Percentiles rank a stretch among this genome's conserved stretches.
These are phyloP conservation scores for Protosalanx chinensis DNA, from an alignment of 2,797 vertebrate species.

Conservation along the genomic window DNA sequence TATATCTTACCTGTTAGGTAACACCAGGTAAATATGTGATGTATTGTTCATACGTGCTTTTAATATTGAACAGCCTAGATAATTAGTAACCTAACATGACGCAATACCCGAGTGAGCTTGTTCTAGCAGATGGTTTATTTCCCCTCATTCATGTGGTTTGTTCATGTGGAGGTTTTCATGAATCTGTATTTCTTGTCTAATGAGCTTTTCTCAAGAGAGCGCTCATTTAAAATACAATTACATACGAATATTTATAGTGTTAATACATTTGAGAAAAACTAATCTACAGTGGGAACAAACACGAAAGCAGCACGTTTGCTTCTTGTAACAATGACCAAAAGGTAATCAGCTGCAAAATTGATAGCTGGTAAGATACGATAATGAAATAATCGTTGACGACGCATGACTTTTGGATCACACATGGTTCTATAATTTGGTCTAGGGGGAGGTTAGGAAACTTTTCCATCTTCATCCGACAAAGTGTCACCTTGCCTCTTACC, in stretches of 20 bases:
- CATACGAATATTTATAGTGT: too few species aligned
- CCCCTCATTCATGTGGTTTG: not conserved
- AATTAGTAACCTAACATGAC: constrained; percentile 2
- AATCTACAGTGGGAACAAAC: too few species aligned
- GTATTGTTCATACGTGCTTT: not conserved
- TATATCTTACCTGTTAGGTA: not conserved
- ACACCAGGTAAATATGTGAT: not conserved
- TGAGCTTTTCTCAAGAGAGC: too few species aligned
- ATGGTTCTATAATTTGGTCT: not conserved
- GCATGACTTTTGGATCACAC: too few species aligned
- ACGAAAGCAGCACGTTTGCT: too few species aligned
- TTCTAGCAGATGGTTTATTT: not conserved
- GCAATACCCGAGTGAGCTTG: not conserved
- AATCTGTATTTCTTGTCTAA: not conserved
- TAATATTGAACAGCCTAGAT: not conserved
- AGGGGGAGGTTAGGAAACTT: not conserved
- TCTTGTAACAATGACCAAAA: too few species aligned
- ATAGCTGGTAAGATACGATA: too few species aligned
- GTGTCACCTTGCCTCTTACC: not conserved
- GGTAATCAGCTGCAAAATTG: too few species aligned
- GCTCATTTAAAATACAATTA: too few species aligned
- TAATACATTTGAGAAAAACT: too few species aligned
- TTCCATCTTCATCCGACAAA: not conserved
- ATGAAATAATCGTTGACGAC: too few species aligned
- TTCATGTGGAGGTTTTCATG: not conserved